Evolutionary conservation across 2,113 vertebrate genomes (phyloP), one percentile per base, ranked within the genome.

Genomic region (Salvelinus alpinus): DNA sequence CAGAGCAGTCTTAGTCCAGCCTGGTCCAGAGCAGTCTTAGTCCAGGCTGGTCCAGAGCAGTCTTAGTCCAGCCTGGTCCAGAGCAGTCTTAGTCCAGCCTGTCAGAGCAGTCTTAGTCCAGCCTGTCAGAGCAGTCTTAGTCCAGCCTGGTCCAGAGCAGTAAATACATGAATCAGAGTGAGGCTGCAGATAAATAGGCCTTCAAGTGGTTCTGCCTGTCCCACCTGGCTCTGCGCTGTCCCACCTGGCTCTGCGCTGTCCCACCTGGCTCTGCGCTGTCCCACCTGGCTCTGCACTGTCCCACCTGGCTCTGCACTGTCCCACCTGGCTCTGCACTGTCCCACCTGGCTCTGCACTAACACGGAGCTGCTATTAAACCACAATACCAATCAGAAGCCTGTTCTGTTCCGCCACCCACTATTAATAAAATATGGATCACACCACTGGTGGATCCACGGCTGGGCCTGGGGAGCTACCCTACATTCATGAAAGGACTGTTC

Each of bases 391-490:
- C 93, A 91, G 87, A 84, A 69, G 64, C 75, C 81, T 24, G 75
- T 83, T 71, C 38, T 44, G 38, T 44, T 44, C 38, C 59, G 70
- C 8, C 81, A 78, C 85, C 18, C 27, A 82, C 92, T 94, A 92
- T 93, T 92, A 94, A 93, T 94, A 93, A 93, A 92, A 93, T 92
- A 92, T 94, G 90, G 93, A 93, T 90, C 92, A 89, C 79, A 87
- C 89, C 93, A 89, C 89, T 82, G 85, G 92, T 82, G 89, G 88
- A 84, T 80, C 82, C 27, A 54, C 14, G 3, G 4, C 87, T 51
- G 87, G 84, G 91, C 89, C 91, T 80, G 77, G 93, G 92, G 93
- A 94, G 82, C 87, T 93, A 92, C 81, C 93, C 93, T 90, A 94
- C 88, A 93, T 94, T 89, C 89, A 87, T 91, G 85, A 90, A 89